phyloP scores from a whole-genome alignment of 2,113 vertebrate species.

The Sturnira hondurensis region DNA sequence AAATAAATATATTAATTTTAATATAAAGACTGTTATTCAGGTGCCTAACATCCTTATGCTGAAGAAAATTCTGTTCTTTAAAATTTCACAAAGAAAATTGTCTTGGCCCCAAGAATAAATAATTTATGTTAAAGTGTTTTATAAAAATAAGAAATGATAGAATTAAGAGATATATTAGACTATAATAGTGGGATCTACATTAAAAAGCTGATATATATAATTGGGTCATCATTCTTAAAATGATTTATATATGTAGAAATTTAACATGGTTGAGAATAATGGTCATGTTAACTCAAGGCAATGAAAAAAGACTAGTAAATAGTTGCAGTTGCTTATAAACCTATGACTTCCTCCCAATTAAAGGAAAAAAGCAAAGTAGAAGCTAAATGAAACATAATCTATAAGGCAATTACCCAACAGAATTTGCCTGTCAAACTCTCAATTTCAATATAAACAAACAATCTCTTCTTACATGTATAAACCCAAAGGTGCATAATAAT shows the following conservation, averaged over 20 bases:
- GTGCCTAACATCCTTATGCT: not conserved
- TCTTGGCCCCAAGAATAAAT: not conserved
- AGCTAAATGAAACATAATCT: not conserved
- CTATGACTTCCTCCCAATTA: not conserved
- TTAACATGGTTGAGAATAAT: constrained; percentile 7
- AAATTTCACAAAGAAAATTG: not conserved
- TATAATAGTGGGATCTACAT: not conserved
- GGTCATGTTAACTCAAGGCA: not conserved
- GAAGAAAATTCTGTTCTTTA: not conserved
- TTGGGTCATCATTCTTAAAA: not conserved
- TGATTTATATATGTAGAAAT: not conserved
- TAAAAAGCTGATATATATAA: not conserved
- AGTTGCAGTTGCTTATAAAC: constrained; percentile 4
- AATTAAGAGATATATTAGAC: not conserved
- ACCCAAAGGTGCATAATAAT: not conserved
- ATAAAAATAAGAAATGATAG: not conserved
- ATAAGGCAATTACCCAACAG: not conserved
- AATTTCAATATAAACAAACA: not conserved
- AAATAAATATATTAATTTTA: constrained; percentile 6
- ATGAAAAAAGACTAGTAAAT: not conserved
- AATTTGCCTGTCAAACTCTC: not conserved
- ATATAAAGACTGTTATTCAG: not conserved
- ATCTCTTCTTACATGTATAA: not conserved
- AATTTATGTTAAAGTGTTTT: not conserved
- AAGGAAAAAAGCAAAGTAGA: not conserved